phyloP scores from a whole-genome alignment of 2,113 vertebrate species.

The Anarhynchus alexandrinus region DNA sequence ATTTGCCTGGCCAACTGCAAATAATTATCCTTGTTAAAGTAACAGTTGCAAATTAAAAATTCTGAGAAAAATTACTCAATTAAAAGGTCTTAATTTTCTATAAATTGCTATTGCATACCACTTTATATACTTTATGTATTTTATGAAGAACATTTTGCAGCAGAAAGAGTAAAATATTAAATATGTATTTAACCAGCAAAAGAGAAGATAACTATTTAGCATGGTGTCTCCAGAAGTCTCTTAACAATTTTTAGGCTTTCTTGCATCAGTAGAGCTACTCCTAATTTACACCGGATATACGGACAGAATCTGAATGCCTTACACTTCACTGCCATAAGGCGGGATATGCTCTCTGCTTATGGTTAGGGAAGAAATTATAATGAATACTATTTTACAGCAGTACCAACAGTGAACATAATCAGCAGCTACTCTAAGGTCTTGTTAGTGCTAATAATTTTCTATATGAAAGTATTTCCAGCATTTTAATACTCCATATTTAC shows the following conservation, averaged over 20 bases:
- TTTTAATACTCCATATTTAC: neutral
- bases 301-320: neutral
- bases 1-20: neutral
- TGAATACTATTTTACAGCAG: neutral
- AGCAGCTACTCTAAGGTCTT: neutral
- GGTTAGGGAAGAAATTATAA: neutral
- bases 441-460: neutral
- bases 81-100: neutral
- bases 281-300: neutral
- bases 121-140: neutral
- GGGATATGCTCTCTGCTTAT: neutral
- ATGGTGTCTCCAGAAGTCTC: neutral
- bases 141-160: neutral
- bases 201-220: neutral
- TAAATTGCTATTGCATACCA: neutral
- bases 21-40: neutral
- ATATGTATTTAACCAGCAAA: neutral
- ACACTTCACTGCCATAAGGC: accelerated
- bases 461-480: neutral
- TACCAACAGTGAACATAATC: neutral
- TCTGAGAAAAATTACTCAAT: neutral
- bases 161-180: neutral
- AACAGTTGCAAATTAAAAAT: neutral
- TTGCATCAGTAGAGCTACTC: neutral
- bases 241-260: neutral